These are phyloP conservation scores for Podocnemis expansa DNA, from an alignment of 2,113 vertebrate genomes.

Conservation along the genomic window DNA sequence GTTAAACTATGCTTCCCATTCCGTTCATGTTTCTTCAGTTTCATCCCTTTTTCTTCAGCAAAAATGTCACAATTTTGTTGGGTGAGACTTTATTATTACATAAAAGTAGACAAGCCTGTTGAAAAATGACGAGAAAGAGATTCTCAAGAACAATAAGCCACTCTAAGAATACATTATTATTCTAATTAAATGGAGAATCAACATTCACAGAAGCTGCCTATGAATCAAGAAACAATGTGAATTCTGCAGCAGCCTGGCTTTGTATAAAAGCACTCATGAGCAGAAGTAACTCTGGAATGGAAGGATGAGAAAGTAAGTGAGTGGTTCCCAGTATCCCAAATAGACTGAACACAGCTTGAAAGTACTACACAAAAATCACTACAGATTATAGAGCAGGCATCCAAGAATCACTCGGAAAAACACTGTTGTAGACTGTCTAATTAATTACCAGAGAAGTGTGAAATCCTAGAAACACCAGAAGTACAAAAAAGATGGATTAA, in stretches of 20 bases:
- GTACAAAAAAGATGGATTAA: background rate
- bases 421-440: fast-evolving
- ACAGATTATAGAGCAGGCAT: background rate
- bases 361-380: background rate
- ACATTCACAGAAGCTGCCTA: constrained; percentile 26
- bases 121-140: constrained; percentile 14
- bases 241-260: background rate
- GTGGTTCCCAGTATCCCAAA: background rate
- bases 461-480: background rate
- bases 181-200: constrained; percentile 27
- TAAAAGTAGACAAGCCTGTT: constrained; percentile 24
- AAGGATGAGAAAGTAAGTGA: background rate
- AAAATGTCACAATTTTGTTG: background rate
- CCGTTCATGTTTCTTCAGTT: background rate
- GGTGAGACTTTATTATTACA: background rate
- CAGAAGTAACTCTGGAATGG: background rate
- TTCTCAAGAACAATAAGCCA: background rate
- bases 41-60: background rate
- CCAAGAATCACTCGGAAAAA: background rate
- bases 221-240: background rate
- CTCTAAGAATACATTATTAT: constrained; percentile 35
- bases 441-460: background rate
- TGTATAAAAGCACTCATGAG: no score
- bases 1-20: background rate
- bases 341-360: background rate